Conservation (phyloP, 2,797 vertebrate species). For the Sebastes minor region DNA sequence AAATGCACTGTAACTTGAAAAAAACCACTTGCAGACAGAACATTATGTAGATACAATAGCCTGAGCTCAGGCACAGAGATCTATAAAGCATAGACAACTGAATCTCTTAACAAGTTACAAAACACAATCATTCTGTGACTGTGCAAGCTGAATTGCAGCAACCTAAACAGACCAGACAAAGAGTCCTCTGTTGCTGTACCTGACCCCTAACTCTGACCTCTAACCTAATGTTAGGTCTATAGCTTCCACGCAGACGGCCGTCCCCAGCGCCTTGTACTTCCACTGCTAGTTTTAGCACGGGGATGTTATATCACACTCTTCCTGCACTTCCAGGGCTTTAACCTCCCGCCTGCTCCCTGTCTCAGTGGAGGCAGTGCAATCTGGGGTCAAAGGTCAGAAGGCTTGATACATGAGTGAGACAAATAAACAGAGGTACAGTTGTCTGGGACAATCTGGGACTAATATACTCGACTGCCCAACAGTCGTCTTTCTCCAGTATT, state of each 20-base stretch:
- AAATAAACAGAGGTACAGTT: not conserved
- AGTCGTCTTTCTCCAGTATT: not conserved
- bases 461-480: not conserved
- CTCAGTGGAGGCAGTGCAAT: slow-evolving; percentile 20
- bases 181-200: slow-evolving; percentile 32
- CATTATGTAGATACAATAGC: not conserved
- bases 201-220: slow-evolving; percentile 38
- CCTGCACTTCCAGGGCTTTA: slow-evolving; percentile 62
- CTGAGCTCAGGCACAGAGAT: not conserved
- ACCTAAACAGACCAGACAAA: slow-evolving; percentile 35
- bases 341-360: slow-evolving; percentile 19
- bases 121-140: not conserved
- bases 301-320: slow-evolving; percentile 69
- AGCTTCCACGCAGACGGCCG: slow-evolving; percentile 47
- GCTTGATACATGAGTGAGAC: slow-evolving; percentile 15
- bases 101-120: not conserved
- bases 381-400: slow-evolving; percentile 53
- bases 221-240: slow-evolving; percentile 33
- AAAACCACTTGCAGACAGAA: not conserved
- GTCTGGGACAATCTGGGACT: not conserved
- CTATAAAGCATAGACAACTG: not conserved
- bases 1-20: not conserved
- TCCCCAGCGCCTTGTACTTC: slow-evolving; percentile 60
- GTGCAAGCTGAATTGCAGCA: not conserved
- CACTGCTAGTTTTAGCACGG: slow-evolving; percentile 74